Evolutionary conservation across 2,113 vertebrate genomes (phyloP).

Genomic region (Solenodon paradoxus): DNA sequence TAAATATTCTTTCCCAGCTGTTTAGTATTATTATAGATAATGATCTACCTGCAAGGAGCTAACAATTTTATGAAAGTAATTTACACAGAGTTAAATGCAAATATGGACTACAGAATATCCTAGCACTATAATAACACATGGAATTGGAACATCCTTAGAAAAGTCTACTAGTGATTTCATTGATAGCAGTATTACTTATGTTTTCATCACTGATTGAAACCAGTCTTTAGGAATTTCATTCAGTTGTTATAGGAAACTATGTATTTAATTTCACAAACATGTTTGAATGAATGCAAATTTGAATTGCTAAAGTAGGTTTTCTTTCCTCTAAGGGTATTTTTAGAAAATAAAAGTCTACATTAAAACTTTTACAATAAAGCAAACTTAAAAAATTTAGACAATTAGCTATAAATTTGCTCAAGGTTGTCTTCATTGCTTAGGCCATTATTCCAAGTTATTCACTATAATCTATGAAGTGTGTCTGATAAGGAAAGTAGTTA

Average conservation of each 20-base stretch:
- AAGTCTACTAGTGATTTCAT: neutral
- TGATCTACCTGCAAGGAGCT: neutral
- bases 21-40: neutral
- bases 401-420: neutral
- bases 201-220: neutral
- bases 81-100: neutral
- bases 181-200: neutral
- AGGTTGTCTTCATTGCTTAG: neutral
- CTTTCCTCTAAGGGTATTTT: neutral
- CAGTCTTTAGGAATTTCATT: neutral
- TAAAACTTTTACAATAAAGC: neutral
- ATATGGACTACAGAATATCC: neutral
- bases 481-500: neutral
- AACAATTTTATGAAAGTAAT: neutral
- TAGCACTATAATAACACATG: neutral
- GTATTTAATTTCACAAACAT: neutral
- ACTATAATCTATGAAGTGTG: neutral
- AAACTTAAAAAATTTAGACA: neutral
- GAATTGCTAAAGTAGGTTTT: neutral
- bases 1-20: neutral
- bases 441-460: neutral
- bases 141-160: neutral
- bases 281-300: neutral
- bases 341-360: constrained; percentile 9
- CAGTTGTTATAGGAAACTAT: neutral